phyloP scores from a whole-genome alignment of 2,888 invertebrate species.

The Oxyteleia sp. region DNA sequence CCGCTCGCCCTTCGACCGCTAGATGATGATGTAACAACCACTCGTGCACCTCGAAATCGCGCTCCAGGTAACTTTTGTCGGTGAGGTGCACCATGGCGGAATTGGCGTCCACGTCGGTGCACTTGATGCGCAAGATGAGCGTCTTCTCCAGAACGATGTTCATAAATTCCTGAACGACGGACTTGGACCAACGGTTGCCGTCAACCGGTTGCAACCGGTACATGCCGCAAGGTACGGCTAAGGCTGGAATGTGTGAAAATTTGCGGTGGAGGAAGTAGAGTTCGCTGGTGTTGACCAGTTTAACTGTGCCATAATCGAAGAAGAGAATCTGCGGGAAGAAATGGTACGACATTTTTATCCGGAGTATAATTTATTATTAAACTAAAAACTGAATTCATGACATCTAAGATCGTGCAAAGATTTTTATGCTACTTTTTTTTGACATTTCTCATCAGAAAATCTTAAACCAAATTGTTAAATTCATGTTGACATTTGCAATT shows the following conservation, averaged over 20 bases:
- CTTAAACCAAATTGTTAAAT: no score
- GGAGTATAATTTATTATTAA: no score
- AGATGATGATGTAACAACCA: slow-evolving; percentile 30
- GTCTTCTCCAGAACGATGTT: not conserved
- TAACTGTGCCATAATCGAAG: slow-evolving; percentile 85
- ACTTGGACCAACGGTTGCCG: slow-evolving; percentile 28
- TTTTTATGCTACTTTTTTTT: no score
- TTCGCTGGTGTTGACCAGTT: slow-evolving; percentile 77
- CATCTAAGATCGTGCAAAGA: no score
- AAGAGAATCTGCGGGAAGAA: slow-evolving; percentile 81
- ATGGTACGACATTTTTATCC: no score
- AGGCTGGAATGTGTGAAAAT: slow-evolving; percentile 82
- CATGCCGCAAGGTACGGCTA: slow-evolving; percentile 85
- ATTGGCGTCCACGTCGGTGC: slow-evolving; percentile 32
- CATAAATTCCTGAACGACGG: slow-evolving; percentile 14
- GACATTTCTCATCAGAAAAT: no score
- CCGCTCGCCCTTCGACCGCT: slow-evolving; percentile 31
- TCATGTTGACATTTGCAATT: no score
- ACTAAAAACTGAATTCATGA: no score
- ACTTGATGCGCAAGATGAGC: not conserved
- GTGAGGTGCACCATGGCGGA: slow-evolving; percentile 28
- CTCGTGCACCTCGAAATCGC: not conserved
- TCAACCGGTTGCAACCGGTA: slow-evolving; percentile 79
- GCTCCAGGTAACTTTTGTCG: not conserved
- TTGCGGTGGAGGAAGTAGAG: slow-evolving; percentile 81